These are phyloP conservation scores for Phenacoccus solenopsis DNA, from an alignment of 1,140 invertebrate genomes.

Conservation along the genomic window DNA sequence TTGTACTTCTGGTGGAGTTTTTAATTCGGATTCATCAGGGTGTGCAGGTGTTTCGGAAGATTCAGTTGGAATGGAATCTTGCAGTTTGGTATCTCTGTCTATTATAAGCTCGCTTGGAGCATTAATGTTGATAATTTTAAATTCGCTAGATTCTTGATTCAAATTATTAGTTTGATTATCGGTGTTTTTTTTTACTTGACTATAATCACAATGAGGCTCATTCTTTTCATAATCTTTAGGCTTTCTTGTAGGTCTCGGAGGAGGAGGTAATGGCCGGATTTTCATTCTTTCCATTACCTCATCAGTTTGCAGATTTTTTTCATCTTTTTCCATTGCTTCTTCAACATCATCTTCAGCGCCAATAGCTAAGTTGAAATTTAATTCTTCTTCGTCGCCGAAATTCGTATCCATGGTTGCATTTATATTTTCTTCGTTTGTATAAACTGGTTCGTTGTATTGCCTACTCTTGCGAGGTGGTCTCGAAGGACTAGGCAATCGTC, in stretches of 20 bases:
- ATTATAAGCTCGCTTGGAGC: background rate
- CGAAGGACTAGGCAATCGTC: background rate
- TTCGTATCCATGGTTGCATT: background rate
- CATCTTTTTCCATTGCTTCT: background rate
- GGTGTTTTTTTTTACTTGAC: constrained; percentile 1
- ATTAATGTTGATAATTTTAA: background rate
- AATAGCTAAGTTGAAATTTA: constrained; percentile 4
- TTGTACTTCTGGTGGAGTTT: background rate
- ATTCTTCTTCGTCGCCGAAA: background rate
- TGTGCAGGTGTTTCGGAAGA: background rate
- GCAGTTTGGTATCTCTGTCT: background rate
- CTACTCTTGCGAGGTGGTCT: background rate
- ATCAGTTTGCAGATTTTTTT: constrained; percentile 8
- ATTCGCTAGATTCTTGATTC: background rate
- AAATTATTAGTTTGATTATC: background rate
- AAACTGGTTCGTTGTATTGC: background rate
- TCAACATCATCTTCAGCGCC: background rate
- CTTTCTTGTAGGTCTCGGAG: background rate
- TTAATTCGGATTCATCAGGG: background rate
- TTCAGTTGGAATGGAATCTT: background rate
- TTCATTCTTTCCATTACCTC: constrained; percentile 3
- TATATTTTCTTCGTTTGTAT: background rate
- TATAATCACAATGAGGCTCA: background rate
- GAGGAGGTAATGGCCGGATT: background rate
- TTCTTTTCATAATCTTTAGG: background rate